Evolutionary conservation across 2,888 invertebrate genomes (phyloP), one percentile per base, ranked within the genome.

Genomic region (Graphium colonna): DNA sequence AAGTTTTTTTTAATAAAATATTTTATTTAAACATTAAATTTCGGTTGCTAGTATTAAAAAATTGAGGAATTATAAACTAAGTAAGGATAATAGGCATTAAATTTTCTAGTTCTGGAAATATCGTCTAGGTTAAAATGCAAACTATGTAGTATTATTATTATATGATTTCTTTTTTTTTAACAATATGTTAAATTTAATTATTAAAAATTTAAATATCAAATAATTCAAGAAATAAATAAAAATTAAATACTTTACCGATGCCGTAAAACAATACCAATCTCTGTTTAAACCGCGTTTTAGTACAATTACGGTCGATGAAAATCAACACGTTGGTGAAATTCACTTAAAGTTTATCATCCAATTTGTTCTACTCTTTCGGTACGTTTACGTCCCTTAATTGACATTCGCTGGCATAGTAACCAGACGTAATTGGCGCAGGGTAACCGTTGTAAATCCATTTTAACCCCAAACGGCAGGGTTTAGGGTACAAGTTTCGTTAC

Each of bases 311-410:
- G 31, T 7, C 31, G 31, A 10, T 9, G 31, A 31, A 31, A 31
- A 31, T 31, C 31, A 9, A 31, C 31, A 31, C 31, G 31, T 7
- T 31, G 31, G 31, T 10, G 8, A 31, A 31, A 26, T 7, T 12
- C n/a, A 8, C 18, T 51, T 38, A 21, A 13, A 40, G 33, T 46
- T 41, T 46, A 42, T 21, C 17, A 16, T 16, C 15, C 3, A 9
- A 31, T 51, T 51, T 28, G 15, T 26, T 39, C 16, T 31, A 17
- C 44, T 39, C 13, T 33, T 41, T 42, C 8, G 33, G 31, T 26
- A 15, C 12, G 16, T 31, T 15, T 31, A 12, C 41, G 21, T 28
- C 21, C 33, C 46, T 40, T 52, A 52, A 52, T 52, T 52, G 52
- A 18, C 31, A 46, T 31, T 52, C 39, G 10, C 46, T 52, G 41